A percentile compares a stretch with the other conserved stretches of the same genome.
Conservation (phyloP, 2,888 invertebrate species). For the Diaprepes abbreviatus region DNA sequence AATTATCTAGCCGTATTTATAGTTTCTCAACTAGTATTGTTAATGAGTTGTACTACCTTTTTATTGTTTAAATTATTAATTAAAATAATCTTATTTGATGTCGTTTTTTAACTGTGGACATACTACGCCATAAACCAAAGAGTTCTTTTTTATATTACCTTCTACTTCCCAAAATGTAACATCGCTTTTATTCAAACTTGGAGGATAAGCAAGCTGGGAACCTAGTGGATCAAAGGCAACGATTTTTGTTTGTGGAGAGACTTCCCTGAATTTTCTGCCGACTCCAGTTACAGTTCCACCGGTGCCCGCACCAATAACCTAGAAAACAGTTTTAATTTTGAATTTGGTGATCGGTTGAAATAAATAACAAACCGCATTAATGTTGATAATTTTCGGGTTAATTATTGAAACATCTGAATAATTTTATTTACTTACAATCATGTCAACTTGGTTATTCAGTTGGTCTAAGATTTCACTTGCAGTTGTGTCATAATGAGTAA, state of each 20-base stretch:
- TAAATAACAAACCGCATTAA: no score
- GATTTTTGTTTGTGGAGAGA: slow-evolving; percentile 81
- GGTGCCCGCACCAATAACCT: slow-evolving; percentile 86
- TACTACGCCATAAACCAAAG: no score
- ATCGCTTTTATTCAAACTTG: slow-evolving; percentile 78
- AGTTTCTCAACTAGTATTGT: no score
- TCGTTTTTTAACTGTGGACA: no score
- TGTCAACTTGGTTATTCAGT: slow-evolving; percentile 85
- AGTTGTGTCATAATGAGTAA: slow-evolving; percentile 97
- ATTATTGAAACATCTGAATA: no score
- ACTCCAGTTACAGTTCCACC: slow-evolving; percentile 95
- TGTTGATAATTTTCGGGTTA: no score
- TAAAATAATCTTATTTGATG: no score
- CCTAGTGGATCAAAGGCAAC: slow-evolving; percentile 93
- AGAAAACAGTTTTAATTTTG: slow-evolving; percentile 8
- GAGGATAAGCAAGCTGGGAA: slow-evolving; percentile 88
- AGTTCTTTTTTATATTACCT: slow-evolving; percentile 73
- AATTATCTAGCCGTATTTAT: no score
- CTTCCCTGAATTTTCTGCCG: slow-evolving; percentile 87
- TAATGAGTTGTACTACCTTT: no score
- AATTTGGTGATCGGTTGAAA: no score
- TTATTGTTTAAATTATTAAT: no score
- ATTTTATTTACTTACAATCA: slow-evolving; percentile 75
- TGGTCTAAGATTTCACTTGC: slow-evolving; percentile 92
- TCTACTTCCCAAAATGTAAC: slow-evolving; percentile 84